Conservation (phyloP, 1,140 invertebrate genomes). For the Marisa cornuarietis region DNA sequence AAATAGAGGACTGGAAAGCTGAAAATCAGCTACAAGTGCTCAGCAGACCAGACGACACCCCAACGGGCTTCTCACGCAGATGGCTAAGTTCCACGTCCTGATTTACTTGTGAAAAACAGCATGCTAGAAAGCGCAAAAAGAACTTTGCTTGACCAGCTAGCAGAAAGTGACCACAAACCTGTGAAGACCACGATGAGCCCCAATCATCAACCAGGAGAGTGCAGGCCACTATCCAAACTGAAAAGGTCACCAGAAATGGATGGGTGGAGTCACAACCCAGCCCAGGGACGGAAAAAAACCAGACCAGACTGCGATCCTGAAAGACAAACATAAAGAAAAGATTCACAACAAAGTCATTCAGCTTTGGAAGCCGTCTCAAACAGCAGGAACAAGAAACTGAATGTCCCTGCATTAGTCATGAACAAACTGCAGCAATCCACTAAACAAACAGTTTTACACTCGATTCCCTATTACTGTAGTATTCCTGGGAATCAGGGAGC, state of each 20-base stretch:
- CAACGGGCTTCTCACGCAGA: constrained; percentile 15
- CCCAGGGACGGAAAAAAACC: too few species aligned
- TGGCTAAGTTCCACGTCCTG: constrained; percentile 13
- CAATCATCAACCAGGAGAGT: neutral
- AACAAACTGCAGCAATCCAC: too few species aligned
- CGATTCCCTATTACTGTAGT: too few species aligned
- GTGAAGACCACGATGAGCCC: neutral
- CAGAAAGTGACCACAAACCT: constrained; percentile 14
- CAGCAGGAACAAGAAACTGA: too few species aligned
- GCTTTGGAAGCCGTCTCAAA: too few species aligned
- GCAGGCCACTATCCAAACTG: neutral
- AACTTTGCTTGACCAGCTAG: constrained; percentile 15
- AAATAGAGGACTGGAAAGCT: constrained; percentile 14
- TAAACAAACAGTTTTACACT: too few species aligned
- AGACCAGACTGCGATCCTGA: too few species aligned
- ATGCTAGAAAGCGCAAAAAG: neutral
- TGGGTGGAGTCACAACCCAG: too few species aligned
- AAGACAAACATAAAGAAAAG: too few species aligned
- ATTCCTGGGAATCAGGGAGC: too few species aligned
- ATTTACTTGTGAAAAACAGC: constrained; percentile 5
- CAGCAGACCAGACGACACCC: constrained; percentile 13
- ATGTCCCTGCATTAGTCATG: too few species aligned
- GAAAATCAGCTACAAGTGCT: constrained; percentile 13
- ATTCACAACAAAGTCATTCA: too few species aligned
- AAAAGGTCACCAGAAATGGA: neutral